phyloP scores from a whole-genome alignment of 2,888 invertebrate genomes.

The Tortrix viridana region DNA sequence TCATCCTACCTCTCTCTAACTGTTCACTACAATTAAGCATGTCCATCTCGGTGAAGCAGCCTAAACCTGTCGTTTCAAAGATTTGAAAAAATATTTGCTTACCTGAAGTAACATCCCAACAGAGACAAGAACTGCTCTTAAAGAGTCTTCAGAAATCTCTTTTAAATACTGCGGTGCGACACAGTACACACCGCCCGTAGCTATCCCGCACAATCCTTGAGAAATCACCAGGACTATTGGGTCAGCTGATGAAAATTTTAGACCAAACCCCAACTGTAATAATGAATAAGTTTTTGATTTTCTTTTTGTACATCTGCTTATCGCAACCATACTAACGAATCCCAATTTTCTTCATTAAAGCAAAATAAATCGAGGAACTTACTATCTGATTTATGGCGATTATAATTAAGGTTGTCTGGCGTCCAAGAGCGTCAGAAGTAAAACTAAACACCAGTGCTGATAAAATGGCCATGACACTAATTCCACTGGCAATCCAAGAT shows the following conservation, averaged over 20 bases:
- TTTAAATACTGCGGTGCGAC: conserved; percentile 38
- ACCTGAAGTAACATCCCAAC: conserved; percentile 37
- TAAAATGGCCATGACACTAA: conserved; percentile 24
- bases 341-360: no score
- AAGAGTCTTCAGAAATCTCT: conserved; percentile 40
- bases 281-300: neutral
- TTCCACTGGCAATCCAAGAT: conserved; percentile 35
- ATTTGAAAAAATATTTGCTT: neutral
- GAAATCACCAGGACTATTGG: conserved; percentile 34
- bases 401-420: conserved; percentile 21
- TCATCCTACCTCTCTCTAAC: no score
- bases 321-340: no score
- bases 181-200: conserved; percentile 37
- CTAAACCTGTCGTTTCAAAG: no score
- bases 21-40: no score
- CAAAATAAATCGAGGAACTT: conserved; percentile 14
- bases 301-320: no score
- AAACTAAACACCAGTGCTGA: conserved; percentile 26
- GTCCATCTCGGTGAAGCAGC: no score
- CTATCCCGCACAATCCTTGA: conserved; percentile 36
- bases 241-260: conserved; percentile 40
- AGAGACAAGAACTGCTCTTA: conserved; percentile 38
- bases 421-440: conserved; percentile 33
- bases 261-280: conserved; percentile 40
- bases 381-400: conserved; percentile 36